Evolutionary conservation across 2,888 invertebrate species (phyloP).

Genomic region (Stenurella melanura): DNA sequence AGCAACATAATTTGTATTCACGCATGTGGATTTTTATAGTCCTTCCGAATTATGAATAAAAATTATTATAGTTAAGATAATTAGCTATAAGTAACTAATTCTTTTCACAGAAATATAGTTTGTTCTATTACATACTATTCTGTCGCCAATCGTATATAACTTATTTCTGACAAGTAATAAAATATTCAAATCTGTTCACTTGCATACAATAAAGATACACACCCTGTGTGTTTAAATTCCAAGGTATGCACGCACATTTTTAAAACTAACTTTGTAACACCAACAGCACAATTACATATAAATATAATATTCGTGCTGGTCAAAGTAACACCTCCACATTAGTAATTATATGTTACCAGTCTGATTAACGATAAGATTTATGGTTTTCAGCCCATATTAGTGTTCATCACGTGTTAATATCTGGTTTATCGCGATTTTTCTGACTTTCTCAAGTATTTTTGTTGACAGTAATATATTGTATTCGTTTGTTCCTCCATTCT

Average conservation of each 20-base stretch:
- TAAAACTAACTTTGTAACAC: not conserved
- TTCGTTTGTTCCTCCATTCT: too few species aligned
- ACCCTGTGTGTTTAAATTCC: not conserved
- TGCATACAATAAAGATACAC: not conserved
- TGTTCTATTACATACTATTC: not conserved
- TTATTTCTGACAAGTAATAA: too few species aligned
- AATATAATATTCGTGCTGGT: slow-evolving; percentile 51
- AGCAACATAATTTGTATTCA: not conserved
- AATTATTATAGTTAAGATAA: not conserved
- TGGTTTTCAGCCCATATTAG: slow-evolving; percentile 49
- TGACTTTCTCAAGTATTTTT: not conserved
- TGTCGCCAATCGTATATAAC: not conserved
- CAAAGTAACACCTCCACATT: slow-evolving; percentile 49
- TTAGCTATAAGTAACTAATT: not conserved
- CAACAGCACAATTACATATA: slow-evolving; percentile 37
- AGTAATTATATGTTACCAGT: slow-evolving; percentile 51
- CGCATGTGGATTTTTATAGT: not conserved
- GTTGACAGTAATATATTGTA: not conserved
- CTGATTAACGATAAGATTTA: slow-evolving; percentile 54
- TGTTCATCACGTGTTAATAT: slow-evolving; percentile 51
- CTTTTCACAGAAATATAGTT: not conserved
- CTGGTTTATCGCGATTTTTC: slow-evolving; percentile 20
- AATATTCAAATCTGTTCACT: not conserved
- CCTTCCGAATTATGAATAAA: not conserved
- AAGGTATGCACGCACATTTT: not conserved